Evolutionary conservation across 1,140 invertebrate genomes (phyloP), one percentile per base, ranked within the genome.

Genomic region (Sarcophaga peregrina): DNA sequence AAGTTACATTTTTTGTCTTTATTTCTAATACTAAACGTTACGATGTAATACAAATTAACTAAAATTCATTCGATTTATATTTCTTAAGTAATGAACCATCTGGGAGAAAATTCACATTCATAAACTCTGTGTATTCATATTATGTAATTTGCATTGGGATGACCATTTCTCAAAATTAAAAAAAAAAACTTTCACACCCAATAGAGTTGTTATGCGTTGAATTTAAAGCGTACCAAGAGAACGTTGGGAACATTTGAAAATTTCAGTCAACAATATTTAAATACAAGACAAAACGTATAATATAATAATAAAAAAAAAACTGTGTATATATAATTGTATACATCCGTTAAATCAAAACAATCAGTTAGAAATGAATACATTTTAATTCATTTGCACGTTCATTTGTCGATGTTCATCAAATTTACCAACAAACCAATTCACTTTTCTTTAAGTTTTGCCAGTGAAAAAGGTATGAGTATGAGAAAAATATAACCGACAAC

Each of bases 161-260:
- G 54, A n/a, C n/a, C 10, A 58, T n/a, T 58, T 58, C 3, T 3
- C 3, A 58, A 58, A 58, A 58, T 1, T 0, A 15, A 58, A 58
- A 58, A 58, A 13, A 1, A 58, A 58, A 58, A 58, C 54, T 58
- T 58, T 58, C 54, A 58, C 54, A 58, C 54, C 13, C 54, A 58
- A 58, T n/a, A 58, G 13, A 10, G 8, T 52, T 58, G n/a, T n/a
- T 58, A 58, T 58, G 15, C 13, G 54, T 54, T 54, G 13, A 58
- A 58, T 58, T 58, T 58, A 58, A 54, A 58, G 54, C 54, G 54
- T 58, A n/a, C 54, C 54, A 15, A 58, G 54, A 58, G 54, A 58
- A 58, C 54, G 54, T 58, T 58, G n/a, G n/a, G 15, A 58, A 15
- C 13, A 58, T 58, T 58, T 15, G 15, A 52, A 52, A 52, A 52